These are phyloP conservation scores for Lipophrys pholis DNA, from an alignment of 2,113 vertebrate genomes.

Conservation along the genomic window DNA sequence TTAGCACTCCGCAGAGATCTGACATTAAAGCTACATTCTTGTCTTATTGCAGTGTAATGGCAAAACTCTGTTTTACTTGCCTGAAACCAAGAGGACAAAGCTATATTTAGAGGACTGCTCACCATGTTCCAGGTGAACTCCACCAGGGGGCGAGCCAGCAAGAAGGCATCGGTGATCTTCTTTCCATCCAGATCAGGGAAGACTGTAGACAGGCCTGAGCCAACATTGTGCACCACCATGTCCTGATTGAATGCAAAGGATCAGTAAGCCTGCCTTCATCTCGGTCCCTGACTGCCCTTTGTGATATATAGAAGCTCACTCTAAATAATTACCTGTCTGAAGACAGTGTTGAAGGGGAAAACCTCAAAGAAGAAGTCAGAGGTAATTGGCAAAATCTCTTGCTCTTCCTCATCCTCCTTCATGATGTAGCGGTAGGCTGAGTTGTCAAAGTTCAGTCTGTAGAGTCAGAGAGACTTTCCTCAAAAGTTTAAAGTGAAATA, in stretches of 20 bases:
- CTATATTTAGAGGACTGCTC: neutral
- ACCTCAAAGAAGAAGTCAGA: constrained; percentile 86
- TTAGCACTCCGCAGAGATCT: no score
- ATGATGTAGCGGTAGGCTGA: constrained; percentile 84
- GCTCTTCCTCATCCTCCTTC: constrained; percentile 83
- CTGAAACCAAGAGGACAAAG: neutral
- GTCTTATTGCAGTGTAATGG: neutral
- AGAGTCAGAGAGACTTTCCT: constrained; percentile 4
- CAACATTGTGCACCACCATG: constrained; percentile 85
- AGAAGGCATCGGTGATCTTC: constrained; percentile 82
- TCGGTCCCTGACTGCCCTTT: neutral
- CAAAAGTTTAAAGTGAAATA: neutral
- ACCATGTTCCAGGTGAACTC: constrained; percentile 87
- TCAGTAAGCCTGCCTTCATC: neutral
- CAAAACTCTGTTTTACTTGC: no score
- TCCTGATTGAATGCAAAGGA: constrained; percentile 63
- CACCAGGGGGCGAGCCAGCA: constrained; percentile 83
- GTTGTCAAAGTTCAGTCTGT: constrained; percentile 85
- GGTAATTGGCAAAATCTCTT: constrained; percentile 84
- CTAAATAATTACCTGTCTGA: constrained; percentile 78
- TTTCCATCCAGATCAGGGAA: constrained; percentile 85
- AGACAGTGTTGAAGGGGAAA: constrained; percentile 85
- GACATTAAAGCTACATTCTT: neutral
- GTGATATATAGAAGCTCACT: neutral
- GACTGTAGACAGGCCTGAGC: constrained; percentile 81